A percentile compares a stretch with the other conserved stretches of the same genome.
Evolutionary conservation across 1,140 invertebrate species (phyloP).

Genomic region (Popillia japonica): DNA sequence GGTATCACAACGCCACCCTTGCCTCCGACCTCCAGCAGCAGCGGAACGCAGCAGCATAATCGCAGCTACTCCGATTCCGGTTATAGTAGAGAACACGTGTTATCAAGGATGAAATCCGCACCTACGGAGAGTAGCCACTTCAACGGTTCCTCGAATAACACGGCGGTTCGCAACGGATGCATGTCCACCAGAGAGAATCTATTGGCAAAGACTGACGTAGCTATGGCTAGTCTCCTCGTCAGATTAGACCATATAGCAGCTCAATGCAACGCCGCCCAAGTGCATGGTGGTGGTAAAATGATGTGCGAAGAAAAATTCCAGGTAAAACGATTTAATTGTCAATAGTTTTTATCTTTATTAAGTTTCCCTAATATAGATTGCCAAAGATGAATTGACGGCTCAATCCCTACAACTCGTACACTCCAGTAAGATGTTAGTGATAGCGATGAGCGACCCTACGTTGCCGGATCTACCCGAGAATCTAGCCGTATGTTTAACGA

Average conservation of each 20-base stretch:
- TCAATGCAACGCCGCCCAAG: constrained; percentile 72
- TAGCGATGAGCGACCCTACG: constrained; percentile 73
- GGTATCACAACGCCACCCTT: constrained; percentile 1
- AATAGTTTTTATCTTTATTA: too few species aligned
- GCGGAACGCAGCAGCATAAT: constrained; percentile 5
- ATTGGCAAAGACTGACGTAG: constrained; percentile 71
- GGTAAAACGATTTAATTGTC: too few species aligned
- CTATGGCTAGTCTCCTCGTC: constrained; percentile 70
- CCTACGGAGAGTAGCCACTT: constrained; percentile 25
- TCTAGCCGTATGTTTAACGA: constrained; percentile 74
- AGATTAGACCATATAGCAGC: constrained; percentile 73
- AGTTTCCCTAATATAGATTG: constrained; percentile 62
- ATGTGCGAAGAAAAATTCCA: constrained; percentile 78
- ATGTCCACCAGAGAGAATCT: constrained; percentile 63
- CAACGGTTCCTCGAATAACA: not conserved
- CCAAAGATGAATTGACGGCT: constrained; percentile 78
- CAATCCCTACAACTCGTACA: constrained; percentile 84
- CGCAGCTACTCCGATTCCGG: constrained; percentile 41
- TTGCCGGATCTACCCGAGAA: constrained; percentile 69
- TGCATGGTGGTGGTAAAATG: constrained; percentile 72
- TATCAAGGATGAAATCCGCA: constrained; percentile 36
- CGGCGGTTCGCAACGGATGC: constrained; percentile 49
- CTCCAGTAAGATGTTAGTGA: constrained; percentile 83
- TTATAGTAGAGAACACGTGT: constrained; percentile 16
- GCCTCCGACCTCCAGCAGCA: not conserved